phyloP scores from a whole-genome alignment of 2,888 invertebrate species.

The Phyllotreta striolata region DNA sequence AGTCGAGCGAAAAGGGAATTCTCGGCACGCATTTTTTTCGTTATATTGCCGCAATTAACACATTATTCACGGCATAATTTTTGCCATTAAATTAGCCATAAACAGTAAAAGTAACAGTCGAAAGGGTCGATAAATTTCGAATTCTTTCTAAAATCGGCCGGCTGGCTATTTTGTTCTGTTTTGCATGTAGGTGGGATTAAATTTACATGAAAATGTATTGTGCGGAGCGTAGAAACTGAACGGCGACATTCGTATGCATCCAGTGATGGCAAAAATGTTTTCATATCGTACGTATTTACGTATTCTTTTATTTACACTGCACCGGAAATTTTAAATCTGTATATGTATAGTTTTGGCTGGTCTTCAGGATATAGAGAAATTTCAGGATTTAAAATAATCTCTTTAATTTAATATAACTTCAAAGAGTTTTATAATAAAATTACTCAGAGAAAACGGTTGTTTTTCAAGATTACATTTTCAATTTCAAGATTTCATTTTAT shows the following conservation, averaged over 20 bases:
- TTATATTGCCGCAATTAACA: constrained; percentile 13
- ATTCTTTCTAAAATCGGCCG: constrained; percentile 31
- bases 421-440: too few species aligned
- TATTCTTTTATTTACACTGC: constrained; percentile 18
- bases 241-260: constrained; percentile 37
- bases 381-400: too few species aligned
- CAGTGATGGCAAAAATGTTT: constrained; percentile 40
- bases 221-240: constrained; percentile 30
- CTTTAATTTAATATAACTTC: too few species aligned
- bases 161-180: constrained; percentile 28
- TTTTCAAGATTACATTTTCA: too few species aligned
- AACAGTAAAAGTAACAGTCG: constrained; percentile 26
- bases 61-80: constrained; percentile 13
- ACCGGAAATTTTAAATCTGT: neutral
- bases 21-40: neutral
- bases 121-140: constrained; percentile 32
- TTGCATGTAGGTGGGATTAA: constrained; percentile 40
- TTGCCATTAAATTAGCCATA: constrained; percentile 13
- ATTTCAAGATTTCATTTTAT: too few species aligned
- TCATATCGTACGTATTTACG: constrained; percentile 20
- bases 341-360: constrained; percentile 3
- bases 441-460: too few species aligned
- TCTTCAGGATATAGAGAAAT: neutral
- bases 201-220: constrained; percentile 42
- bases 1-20: neutral